Conservation (phyloP, 2,113 vertebrate species). For the Acinonyx jubatus region DNA sequence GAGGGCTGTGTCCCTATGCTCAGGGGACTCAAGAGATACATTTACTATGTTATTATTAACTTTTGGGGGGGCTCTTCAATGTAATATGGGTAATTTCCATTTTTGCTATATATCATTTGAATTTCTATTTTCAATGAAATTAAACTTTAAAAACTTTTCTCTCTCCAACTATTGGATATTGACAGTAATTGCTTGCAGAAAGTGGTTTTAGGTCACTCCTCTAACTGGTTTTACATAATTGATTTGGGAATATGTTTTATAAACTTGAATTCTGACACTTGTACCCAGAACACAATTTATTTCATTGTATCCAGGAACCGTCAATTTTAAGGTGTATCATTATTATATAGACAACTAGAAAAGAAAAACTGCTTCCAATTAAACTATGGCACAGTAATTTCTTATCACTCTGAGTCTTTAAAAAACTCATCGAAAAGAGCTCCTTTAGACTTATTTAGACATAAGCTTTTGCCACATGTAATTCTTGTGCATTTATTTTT, state of each 20-base stretch:
- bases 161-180: constrained; percentile 15
- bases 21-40: background rate
- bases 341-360: background rate
- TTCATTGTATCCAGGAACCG: constrained; percentile 9
- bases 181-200: background rate
- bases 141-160: background rate
- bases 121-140: constrained; percentile 44
- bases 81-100: background rate
- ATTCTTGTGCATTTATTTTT: background rate
- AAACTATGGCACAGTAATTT: background rate
- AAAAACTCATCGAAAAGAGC: background rate
- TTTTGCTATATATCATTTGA: background rate
- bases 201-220: background rate
- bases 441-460: background rate
- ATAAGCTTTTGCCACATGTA: background rate
- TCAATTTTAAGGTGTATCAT: background rate
- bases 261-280: constrained; percentile 36
- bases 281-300: background rate
- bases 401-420: background rate
- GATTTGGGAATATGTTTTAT: constrained; percentile 32
- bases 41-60: background rate
- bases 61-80: background rate
- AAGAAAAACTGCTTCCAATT: constrained; percentile 22
- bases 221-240: background rate
- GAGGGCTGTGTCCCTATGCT: background rate